phyloP scores from a whole-genome alignment of 2,888 invertebrate species.

The Acrocyrtus sp. region DNA sequence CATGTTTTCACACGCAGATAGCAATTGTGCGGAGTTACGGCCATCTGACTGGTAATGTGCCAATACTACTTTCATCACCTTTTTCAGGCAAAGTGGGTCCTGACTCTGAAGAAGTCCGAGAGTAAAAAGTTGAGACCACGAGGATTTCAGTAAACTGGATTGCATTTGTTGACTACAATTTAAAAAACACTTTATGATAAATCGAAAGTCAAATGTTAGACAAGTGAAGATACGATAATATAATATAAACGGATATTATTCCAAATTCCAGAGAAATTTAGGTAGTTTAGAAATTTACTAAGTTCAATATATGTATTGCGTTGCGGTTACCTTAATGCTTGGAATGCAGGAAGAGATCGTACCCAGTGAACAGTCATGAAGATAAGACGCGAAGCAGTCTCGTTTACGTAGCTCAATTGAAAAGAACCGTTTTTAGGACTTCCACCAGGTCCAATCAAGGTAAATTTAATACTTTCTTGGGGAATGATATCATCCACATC shows the following conservation, averaged over 20 bases:
- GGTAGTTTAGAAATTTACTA: too few species aligned
- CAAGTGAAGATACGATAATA: too few species aligned
- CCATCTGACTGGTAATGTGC: conserved; percentile 55
- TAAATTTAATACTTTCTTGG: conserved; percentile 78
- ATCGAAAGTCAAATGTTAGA: too few species aligned
- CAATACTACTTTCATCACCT: conserved; percentile 57
- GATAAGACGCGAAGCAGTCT: conserved; percentile 91
- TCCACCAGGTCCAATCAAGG: conserved; percentile 78
- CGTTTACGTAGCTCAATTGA: conserved; percentile 94
- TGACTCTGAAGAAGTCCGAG: conserved; percentile 61
- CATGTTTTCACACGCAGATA: conserved; percentile 53
- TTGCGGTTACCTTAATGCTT: conserved; percentile 75
- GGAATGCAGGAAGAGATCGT: conserved; percentile 83
- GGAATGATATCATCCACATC: conserved; percentile 69
- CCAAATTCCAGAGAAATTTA: too few species aligned
- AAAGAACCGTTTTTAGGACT: conserved; percentile 81
- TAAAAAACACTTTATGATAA: too few species aligned
- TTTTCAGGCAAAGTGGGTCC: conserved; percentile 55
- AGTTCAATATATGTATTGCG: too few species aligned
- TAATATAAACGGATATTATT: too few species aligned
- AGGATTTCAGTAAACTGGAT: conserved; percentile 51
- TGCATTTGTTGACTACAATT: too few species aligned
- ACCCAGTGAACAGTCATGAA: conserved; percentile 93
- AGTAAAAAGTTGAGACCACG: conserved; percentile 61
- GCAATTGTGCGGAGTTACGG: conserved; percentile 47